A percentile compares a stretch with the other conserved stretches of the same genome.
These are phyloP conservation scores for Antheraea assamensis DNA, from an alignment of 2,888 invertebrate genomes.

Conservation along the genomic window DNA sequence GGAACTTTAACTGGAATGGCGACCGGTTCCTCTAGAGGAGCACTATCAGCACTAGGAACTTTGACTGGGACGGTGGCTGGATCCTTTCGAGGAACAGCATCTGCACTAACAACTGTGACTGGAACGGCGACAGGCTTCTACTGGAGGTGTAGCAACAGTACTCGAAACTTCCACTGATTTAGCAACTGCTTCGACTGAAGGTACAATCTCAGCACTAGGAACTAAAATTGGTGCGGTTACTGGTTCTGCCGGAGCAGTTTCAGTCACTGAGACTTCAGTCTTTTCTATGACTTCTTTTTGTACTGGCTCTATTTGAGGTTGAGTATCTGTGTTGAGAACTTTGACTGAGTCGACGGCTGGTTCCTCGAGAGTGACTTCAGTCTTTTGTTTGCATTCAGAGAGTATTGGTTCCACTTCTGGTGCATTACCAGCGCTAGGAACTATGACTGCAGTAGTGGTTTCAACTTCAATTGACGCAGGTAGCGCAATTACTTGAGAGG, in stretches of 20 bases:
- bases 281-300: conserved; percentile 16
- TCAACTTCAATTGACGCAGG: conserved; percentile 25
- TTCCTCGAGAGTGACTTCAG: background rate
- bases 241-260: conserved; percentile 19
- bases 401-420: background rate
- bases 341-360: background rate
- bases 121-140: background rate
- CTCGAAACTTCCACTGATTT: background rate
- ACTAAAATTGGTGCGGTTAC: conserved; percentile 18
- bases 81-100: conserved; percentile 18
- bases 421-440: conserved; percentile 17
- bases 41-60: conserved; percentile 23
- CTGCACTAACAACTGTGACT: conserved; percentile 14
- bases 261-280: conserved; percentile 7
- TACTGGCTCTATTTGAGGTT: background rate
- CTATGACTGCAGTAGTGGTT: conserved; percentile 22
- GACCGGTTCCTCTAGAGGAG: conserved; percentile 28
- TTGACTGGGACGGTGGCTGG: conserved; percentile 20
- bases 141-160: background rate
- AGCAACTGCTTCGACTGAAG: background rate
- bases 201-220: conserved; percentile 14
- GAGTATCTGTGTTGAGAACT: conserved; percentile 14
- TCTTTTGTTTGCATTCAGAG: background rate
- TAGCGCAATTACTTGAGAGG: conserved; percentile 4
- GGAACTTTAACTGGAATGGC: conserved; percentile 24